Base-by-base conservation (phyloP, 1,140 invertebrate species). In the Diploscapter pachys region DNA sequence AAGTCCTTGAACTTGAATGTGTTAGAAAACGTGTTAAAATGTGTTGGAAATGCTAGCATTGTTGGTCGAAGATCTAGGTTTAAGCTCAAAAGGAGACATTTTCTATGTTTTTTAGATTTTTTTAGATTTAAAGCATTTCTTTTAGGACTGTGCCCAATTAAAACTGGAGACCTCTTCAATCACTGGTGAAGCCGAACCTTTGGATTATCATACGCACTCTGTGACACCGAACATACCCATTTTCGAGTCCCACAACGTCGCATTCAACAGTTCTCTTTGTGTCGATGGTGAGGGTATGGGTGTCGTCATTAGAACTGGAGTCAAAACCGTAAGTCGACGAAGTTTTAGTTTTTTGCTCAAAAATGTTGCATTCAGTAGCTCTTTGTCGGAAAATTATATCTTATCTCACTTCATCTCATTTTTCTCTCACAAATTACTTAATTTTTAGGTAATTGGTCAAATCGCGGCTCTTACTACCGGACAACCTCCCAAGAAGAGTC, bases 51-150 rank as follows among this genome's bases (percentile, higher is more conserved):
- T 13, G 9, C 2, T 31, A 31, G 31, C 31, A 31, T 31, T 31
- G 1, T 31, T 31, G 31, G 1, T 31, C 1, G 31, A 31, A 31
- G 31, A 0, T 31, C 31, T 31, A 31, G 1, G 31, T 31, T 31
- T 31, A 1, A 31, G 1, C 31, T 1, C 31, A 31, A 11, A 65
- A 68, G 52, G 6, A 68, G 51, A 55, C 11, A 52, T 68, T 53
- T 8, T 68, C 2, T 2, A 13, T 5, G 1, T 31, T 13, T 9
- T 13, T 1, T 1, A 64, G 63, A 54, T 5, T 68, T n/a, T 55
- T 52, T 8, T 50, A 9, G 8, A 59, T 9, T 13, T 13, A 85
- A 85, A 85, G 83, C 62, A 8, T 72, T 61, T 71, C 8, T 65
- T 68, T 53, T 55, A 68, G 66, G 11, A 68, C 53, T 68, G 66